Evolutionary conservation across 2,888 invertebrate species (phyloP).

Genomic region (Cloeon dipterum): DNA sequence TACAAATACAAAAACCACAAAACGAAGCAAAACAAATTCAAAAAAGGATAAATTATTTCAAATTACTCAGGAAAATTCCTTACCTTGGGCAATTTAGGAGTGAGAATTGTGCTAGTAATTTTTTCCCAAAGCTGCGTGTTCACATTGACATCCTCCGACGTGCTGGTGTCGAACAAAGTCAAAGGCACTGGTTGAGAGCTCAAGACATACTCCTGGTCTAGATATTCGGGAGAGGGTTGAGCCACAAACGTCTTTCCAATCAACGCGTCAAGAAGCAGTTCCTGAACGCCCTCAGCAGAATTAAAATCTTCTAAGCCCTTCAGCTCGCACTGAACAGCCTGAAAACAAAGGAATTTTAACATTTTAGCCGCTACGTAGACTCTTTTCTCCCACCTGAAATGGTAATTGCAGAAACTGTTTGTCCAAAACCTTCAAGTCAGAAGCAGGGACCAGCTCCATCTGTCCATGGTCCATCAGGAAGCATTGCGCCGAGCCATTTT

Average conservation of each 20-base stretch:
- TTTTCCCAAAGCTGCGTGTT: conserved; percentile 32
- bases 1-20: not conserved
- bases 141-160: conserved; percentile 35
- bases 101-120: conserved; percentile 15
- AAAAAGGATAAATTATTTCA: too few relatives aligned
- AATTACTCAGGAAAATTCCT: too few relatives aligned
- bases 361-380: not conserved
- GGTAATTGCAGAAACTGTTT: conserved; percentile 38
- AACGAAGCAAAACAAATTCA: not conserved
- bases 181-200: conserved; percentile 23
- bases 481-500: conserved; percentile 16
- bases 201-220: conserved; percentile 9
- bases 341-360: conserved; percentile 7
- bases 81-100: conserved; percentile 7
- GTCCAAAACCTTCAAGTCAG: conserved; percentile 32
- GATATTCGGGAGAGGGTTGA: conserved; percentile 18
- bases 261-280: conserved; percentile 19
- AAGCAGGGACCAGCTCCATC: conserved; percentile 28
- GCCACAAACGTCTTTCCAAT: conserved; percentile 32
- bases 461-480: conserved; percentile 59
- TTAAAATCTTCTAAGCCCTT: conserved; percentile 42
- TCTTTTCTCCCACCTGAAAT: conserved; percentile 32
- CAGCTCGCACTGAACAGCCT: conserved; percentile 45
- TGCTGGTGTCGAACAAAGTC: conserved; percentile 38
- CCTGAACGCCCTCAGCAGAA: conserved; percentile 18